Evolutionary conservation across 1,140 invertebrate genomes (phyloP).

Genomic region (Callitettix versicolor): DNA sequence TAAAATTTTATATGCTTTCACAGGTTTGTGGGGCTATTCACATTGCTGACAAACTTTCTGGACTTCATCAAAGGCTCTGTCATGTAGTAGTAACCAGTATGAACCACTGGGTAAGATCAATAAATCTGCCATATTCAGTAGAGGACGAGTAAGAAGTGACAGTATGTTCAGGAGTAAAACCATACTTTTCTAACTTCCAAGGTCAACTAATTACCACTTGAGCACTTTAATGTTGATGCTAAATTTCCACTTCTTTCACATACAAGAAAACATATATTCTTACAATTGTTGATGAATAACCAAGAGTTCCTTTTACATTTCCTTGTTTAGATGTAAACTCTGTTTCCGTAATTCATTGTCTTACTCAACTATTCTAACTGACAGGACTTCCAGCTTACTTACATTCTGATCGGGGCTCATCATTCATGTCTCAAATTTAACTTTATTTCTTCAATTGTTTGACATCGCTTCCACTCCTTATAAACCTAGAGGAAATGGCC

Average conservation of each 20-base stretch:
- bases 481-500: slow-evolving; percentile 8
- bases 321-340: neutral
- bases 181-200: neutral
- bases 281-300: neutral
- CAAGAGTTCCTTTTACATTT: neutral
- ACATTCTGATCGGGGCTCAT: neutral
- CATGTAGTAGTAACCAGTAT: neutral
- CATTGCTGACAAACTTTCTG: too few species aligned
- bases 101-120: neutral
- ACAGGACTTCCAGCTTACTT: neutral
- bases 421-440: neutral
- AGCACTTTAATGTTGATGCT: neutral
- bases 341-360: too few species aligned
- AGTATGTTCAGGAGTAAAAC: neutral
- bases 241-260: neutral
- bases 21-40: too few species aligned
- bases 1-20: too few species aligned
- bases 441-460: neutral
- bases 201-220: neutral
- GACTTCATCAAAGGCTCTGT: neutral
- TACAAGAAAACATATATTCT: neutral
- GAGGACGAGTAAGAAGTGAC: neutral
- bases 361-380: neutral
- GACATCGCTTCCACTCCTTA: neutral
- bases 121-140: slow-evolving; percentile 4